These are phyloP conservation scores for Athrips mouffetella DNA, from an alignment of 2,888 invertebrate species.

Conservation along the genomic window DNA sequence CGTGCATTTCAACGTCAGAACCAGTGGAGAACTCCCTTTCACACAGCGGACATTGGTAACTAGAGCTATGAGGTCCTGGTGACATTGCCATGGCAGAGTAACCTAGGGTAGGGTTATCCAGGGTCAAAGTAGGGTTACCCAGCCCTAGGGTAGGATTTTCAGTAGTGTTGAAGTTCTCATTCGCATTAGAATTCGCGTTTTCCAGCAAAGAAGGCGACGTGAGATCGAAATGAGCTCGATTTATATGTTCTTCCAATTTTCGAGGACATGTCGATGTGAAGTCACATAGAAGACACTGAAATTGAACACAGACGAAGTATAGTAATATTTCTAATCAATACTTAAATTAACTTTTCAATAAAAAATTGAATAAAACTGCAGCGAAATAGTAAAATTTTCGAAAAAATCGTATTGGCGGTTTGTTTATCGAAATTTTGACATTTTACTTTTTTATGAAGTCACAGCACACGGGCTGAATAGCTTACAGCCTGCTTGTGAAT, in stretches of 20 bases:
- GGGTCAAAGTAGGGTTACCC: slow-evolving; percentile 44
- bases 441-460: slow-evolving; percentile 11
- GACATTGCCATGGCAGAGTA: slow-evolving; percentile 67
- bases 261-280: slow-evolving; percentile 85
- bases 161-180: slow-evolving; percentile 32
- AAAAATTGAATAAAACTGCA: no score
- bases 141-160: slow-evolving; percentile 49
- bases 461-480: not conserved
- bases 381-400: no score
- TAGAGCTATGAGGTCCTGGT: slow-evolving; percentile 64
- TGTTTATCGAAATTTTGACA: slow-evolving; percentile 20
- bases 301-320: slow-evolving; percentile 23
- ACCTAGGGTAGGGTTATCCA: slow-evolving; percentile 44
- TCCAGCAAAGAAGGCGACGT: slow-evolving; percentile 83
- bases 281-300: slow-evolving; percentile 87
- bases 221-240: slow-evolving; percentile 89
- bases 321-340: not conserved
- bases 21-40: slow-evolving; percentile 83
- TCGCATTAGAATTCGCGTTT: slow-evolving; percentile 54
- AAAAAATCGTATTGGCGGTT: slow-evolving; percentile 26
- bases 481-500: no score
- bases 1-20: slow-evolving; percentile 90
- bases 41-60: slow-evolving; percentile 88
- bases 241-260: slow-evolving; percentile 89
- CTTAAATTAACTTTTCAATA: no score